Evolutionary conservation across 2,797 vertebrate genomes (phyloP).

Genomic region (Limnodromus scolopaceus): DNA sequence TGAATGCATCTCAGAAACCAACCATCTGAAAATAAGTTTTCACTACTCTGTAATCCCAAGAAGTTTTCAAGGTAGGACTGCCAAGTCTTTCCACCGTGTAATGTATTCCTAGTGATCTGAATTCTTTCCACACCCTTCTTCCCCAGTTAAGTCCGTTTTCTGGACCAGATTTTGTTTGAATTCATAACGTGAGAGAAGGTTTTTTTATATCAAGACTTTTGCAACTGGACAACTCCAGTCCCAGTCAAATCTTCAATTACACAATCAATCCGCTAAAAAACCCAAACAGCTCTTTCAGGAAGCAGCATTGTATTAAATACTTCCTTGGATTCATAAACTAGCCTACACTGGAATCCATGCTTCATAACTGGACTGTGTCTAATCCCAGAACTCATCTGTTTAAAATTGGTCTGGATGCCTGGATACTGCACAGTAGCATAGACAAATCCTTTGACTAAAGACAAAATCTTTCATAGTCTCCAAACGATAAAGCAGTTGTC

Average conservation of each 20-base stretch:
- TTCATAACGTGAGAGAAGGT: accelerated
- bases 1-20: not conserved
- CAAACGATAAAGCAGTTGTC: not conserved
- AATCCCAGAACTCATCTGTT: not conserved
- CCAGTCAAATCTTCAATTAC: not conserved
- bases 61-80: not conserved
- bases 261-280: not conserved
- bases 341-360: not conserved
- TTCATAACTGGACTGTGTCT: not conserved
- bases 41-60: not conserved
- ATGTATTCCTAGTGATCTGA: not conserved
- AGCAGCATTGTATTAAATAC: not conserved
- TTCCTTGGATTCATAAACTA: not conserved
- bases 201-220: not conserved
- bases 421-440: not conserved
- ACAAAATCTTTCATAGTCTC: not conserved
- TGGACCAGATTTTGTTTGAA: not conserved
- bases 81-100: not conserved
- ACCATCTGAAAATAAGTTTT: not conserved
- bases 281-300: not conserved
- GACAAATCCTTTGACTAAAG: not conserved
- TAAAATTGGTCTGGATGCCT: not conserved
- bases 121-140: not conserved
- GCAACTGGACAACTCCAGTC: not conserved
- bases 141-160: not conserved